Conservation (phyloP, 1,140 invertebrate species). For the Ylistrum balloti region DNA sequence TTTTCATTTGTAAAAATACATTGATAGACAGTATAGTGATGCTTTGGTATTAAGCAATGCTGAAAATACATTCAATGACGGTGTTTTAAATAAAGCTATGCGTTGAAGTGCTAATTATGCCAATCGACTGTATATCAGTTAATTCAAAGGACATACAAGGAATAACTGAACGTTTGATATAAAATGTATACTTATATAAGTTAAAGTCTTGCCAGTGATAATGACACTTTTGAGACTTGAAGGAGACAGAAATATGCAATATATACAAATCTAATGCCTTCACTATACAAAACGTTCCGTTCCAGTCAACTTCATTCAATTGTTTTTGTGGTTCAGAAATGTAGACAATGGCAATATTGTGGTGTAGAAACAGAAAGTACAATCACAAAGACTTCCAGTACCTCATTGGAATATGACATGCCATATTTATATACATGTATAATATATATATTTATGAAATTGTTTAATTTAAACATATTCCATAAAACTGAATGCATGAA, state of each 20-base stretch:
- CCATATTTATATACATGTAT: background rate
- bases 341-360: background rate
- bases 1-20: no score
- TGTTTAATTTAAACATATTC: conserved; percentile 17
- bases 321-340: background rate
- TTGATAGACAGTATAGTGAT: no score
- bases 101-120: background rate
- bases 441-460: background rate
- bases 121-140: no score
- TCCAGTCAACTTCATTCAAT: background rate
- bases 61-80: no score
- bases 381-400: background rate
- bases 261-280: background rate
- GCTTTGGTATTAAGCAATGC: no score
- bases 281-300: background rate
- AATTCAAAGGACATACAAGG: background rate
- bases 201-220: background rate
- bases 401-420: background rate
- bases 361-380: background rate
- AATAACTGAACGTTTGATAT: background rate
- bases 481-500: background rate
- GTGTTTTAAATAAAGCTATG: background rate
- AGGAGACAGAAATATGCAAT: background rate
- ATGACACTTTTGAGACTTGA: background rate
- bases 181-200: background rate